A percentile compares a stretch with the other conserved stretches of the same genome.
Evolutionary conservation across 2,113 vertebrate species (phyloP).

Genomic region (Larimichthys crocea): DNA sequence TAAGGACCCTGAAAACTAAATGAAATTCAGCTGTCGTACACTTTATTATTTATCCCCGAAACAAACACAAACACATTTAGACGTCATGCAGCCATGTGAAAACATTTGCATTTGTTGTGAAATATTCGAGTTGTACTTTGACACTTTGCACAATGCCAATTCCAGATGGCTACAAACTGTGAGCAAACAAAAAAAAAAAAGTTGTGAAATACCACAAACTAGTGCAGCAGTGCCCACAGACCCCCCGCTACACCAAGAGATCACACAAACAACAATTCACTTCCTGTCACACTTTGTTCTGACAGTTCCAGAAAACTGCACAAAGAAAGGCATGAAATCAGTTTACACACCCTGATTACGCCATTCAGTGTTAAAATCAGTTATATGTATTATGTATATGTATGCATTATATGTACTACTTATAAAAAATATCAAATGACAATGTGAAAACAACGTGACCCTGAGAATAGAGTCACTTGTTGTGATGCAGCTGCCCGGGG

Average conservation of each 20-base stretch:
- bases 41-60: not conserved
- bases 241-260: not conserved
- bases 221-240: not conserved
- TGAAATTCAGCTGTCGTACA: not conserved
- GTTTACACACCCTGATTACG: not conserved
- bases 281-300: conserved; percentile 32
- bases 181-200: not conserved
- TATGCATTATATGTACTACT: too few species aligned
- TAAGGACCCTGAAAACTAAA: not conserved
- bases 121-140: not conserved
- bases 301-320: not conserved
- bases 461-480: too few species aligned
- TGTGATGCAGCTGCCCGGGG: not conserved
- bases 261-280: conserved; percentile 6
- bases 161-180: too few species aligned
- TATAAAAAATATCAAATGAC: not conserved
- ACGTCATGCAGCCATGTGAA: not conserved
- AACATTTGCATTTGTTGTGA: not conserved
- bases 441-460: not conserved
- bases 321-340: not conserved
- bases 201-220: not conserved
- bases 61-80: not conserved
- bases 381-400: too few species aligned
- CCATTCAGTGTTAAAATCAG: not conserved
- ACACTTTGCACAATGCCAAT: not conserved